These are phyloP conservation scores for Drosophila erecta DNA, from an alignment of 1,140 invertebrate genomes.

Conservation along the genomic window DNA sequence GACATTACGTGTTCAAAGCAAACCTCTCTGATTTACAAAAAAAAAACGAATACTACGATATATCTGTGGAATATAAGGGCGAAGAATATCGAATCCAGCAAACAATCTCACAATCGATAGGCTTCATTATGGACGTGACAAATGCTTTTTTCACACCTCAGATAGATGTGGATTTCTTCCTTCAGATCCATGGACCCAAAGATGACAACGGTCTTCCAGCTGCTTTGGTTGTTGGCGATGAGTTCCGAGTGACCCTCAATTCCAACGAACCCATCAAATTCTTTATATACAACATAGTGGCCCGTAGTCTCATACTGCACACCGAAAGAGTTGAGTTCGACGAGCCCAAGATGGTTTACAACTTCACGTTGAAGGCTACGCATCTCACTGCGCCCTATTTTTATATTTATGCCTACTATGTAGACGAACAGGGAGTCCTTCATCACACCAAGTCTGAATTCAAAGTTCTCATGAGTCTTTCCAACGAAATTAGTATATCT, in stretches of 20 bases:
- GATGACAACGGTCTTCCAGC: background rate
- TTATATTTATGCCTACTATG: background rate
- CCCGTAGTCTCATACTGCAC: background rate
- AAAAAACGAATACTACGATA: background rate
- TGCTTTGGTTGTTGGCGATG: background rate
- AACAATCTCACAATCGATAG: background rate
- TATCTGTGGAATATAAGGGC: background rate
- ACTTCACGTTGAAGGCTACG: background rate
- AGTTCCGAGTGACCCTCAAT: background rate
- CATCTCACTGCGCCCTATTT: background rate
- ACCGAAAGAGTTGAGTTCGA: background rate
- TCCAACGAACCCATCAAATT: background rate
- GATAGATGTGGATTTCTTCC: conserved; percentile 1
- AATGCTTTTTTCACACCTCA: background rate
- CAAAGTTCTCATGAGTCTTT: background rate
- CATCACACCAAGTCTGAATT: background rate
- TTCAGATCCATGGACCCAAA: background rate
- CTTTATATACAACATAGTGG: background rate
- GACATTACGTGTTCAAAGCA: background rate
- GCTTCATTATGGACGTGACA: background rate
- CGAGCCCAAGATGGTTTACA: background rate
- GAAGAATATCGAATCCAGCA: background rate
- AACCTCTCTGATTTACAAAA: background rate
- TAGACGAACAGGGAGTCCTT: background rate
- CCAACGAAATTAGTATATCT: background rate